Base-by-base conservation (phyloP, 2,888 invertebrate genomes). In the Watsonalla cultraria region DNA sequence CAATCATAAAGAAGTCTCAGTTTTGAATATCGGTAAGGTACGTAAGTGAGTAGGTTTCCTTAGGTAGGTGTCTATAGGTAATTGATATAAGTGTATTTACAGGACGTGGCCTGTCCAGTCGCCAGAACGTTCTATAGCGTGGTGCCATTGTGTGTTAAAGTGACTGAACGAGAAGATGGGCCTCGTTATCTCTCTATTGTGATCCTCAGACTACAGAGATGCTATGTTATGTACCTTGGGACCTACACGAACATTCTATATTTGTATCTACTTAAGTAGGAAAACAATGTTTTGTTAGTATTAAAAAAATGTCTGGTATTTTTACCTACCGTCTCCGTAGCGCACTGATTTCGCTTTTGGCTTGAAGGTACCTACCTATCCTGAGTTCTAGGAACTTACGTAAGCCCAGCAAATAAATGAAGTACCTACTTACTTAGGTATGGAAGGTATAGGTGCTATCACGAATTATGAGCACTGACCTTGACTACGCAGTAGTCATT, bases 111-210 rank as follows among this genome's bases (percentile, higher is more conserved):
- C 60, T 65, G 49, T 49, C 37, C 37, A 72, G 68, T 65, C 73
- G 66, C 76, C 73, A 74, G 82, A 83, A 74, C 75, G 68, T 77
- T 82, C 80, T 70, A 82, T 76, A 77, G 75, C 60, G 57, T 59
- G 67, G 63, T 65, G 70, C 82, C 74, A 79, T 89, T 89, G 88
- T 89, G 71, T 66, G 65, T 72, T 80, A 77, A 84, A 82, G 79
- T 84, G 83, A 70, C 72, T 68, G 75, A 80, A 82, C 80, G 76
- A 80, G 80, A 77, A 82, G 77, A 84, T 84, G 76, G 72, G 69
- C 64, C 74, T 79, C 65, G 78, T 80, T 82, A 76, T 24, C 24
- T 24, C 24, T 24, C 24, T 24, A 24, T 24, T 24, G 24, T 24
- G 24, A 24, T 24, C 24, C 24, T 24, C 24, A 1, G 24, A 24